phyloP scores from a whole-genome alignment of 2,113 vertebrate species.

The Rhagologus leucostigma region DNA sequence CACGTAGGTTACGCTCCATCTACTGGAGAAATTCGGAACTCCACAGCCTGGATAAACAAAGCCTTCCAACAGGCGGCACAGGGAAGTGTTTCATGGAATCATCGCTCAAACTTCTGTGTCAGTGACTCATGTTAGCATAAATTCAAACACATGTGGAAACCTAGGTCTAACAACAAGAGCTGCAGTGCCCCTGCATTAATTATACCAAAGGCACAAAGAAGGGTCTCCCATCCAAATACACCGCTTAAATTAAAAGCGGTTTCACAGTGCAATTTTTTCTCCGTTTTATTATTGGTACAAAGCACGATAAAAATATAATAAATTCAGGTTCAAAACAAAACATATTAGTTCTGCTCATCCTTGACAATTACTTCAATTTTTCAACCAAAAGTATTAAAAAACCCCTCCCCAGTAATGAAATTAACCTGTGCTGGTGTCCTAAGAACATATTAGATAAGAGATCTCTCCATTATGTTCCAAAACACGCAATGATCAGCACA shows the following conservation, averaged over 20 bases:
- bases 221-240: neutral
- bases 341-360: neutral
- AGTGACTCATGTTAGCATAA: neutral
- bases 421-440: neutral
- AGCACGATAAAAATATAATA: neutral
- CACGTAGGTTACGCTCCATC: neutral
- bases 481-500: neutral
- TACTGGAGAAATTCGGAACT: neutral
- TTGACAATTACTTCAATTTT: neutral
- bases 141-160: neutral
- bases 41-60: neutral
- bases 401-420: neutral
- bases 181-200: neutral
- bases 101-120: neutral
- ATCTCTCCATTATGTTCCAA: neutral
- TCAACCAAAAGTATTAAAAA: neutral
- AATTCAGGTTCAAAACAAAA: neutral
- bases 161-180: neutral
- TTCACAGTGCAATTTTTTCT: neutral
- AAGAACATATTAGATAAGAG: neutral
- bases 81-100: neutral
- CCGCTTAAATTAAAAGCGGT: neutral
- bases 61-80: neutral
- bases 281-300: neutral
- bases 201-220: neutral